Percentiles rank a stretch among this genome's conserved stretches.
Evolutionary conservation across 2,888 invertebrate species (phyloP).

Genomic region (Agapostemon virescens): DNA sequence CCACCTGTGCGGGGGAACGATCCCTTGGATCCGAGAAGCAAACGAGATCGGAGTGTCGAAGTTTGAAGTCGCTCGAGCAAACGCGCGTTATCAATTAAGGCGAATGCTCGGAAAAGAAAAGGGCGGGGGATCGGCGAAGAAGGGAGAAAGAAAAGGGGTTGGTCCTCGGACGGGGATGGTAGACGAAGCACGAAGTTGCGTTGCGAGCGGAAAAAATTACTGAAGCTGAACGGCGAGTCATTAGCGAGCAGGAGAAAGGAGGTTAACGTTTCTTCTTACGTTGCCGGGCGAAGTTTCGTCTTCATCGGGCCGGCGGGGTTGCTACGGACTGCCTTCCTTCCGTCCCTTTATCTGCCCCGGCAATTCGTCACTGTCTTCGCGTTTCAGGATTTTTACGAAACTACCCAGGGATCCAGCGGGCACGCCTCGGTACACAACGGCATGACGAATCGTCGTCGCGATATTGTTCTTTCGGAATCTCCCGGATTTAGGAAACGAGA

Average conservation of each 20-base stretch:
- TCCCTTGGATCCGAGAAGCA: neutral
- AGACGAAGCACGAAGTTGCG: slow-evolving; percentile 27
- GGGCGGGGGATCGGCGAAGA: too few species aligned
- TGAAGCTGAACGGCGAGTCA: slow-evolving; percentile 46
- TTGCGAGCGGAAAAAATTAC: slow-evolving; percentile 32
- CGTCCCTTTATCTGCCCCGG: slow-evolving; percentile 50
- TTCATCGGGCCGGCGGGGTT: slow-evolving; percentile 50
- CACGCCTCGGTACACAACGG: slow-evolving; percentile 57
- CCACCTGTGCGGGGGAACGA: neutral
- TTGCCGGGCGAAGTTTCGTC: slow-evolving; percentile 48
- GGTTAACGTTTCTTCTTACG: slow-evolving; percentile 52
- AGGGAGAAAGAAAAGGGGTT: neutral
- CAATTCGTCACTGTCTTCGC: slow-evolving; percentile 69
- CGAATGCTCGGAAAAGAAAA: neutral
- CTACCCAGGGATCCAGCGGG: slow-evolving; percentile 41
- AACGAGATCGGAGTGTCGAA: neutral
- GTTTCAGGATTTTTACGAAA: slow-evolving; percentile 63
- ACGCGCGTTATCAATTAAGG: slow-evolving; percentile 33
- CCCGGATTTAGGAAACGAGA: slow-evolving; percentile 20
- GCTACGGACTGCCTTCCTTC: slow-evolving; percentile 36
- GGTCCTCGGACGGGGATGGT: neutral
- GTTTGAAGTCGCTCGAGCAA: neutral
- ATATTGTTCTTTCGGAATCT: slow-evolving; percentile 48
- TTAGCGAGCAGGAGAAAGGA: slow-evolving; percentile 52
- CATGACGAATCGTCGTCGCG: slow-evolving; percentile 52